Evolutionary conservation across 2,888 invertebrate genomes (phyloP).

Genomic region (Meandrusa payeni): DNA sequence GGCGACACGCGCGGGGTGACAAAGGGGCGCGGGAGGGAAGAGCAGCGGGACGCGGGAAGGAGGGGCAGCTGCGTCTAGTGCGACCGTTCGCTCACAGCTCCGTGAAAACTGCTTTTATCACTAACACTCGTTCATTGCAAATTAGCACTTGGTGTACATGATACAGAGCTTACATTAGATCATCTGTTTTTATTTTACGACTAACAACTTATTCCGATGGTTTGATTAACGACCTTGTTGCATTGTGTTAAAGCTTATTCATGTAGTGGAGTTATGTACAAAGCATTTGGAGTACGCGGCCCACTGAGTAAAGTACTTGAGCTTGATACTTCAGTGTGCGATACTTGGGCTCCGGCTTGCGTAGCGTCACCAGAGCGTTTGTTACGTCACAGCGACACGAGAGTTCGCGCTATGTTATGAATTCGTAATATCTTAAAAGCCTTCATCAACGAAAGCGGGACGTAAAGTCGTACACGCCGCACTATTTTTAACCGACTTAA

Average conservation of each 20-base stretch:
- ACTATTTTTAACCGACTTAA: too few species aligned
- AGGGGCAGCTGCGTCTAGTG: slow-evolving; percentile 75
- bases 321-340: slow-evolving; percentile 11
- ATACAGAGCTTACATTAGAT: background rate
- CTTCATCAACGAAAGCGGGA: background rate
- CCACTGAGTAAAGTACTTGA: slow-evolving; percentile 28
- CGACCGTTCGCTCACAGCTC: slow-evolving; percentile 59
- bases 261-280: slow-evolving; percentile 24
- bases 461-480: too few species aligned
- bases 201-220: background rate
- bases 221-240: slow-evolving; percentile 22
- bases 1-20: slow-evolving; percentile 71
- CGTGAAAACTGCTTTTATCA: slow-evolving; percentile 68
- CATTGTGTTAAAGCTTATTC: slow-evolving; percentile 20
- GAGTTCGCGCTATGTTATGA: slow-evolving; percentile 2
- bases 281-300: slow-evolving; percentile 37
- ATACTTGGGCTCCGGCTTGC: slow-evolving; percentile 3
- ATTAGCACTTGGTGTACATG: slow-evolving; percentile 1
- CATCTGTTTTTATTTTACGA: background rate
- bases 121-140: slow-evolving; percentile 36
- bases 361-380: background rate
- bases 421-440: slow-evolving; percentile 3
- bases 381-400: slow-evolving; percentile 12
- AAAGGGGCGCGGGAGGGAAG: slow-evolving; percentile 40
- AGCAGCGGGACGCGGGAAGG: slow-evolving; percentile 40